These are phyloP conservation scores for Nanorana parkeri DNA, from an alignment of 2,113 vertebrate genomes.

Conservation along the genomic window DNA sequence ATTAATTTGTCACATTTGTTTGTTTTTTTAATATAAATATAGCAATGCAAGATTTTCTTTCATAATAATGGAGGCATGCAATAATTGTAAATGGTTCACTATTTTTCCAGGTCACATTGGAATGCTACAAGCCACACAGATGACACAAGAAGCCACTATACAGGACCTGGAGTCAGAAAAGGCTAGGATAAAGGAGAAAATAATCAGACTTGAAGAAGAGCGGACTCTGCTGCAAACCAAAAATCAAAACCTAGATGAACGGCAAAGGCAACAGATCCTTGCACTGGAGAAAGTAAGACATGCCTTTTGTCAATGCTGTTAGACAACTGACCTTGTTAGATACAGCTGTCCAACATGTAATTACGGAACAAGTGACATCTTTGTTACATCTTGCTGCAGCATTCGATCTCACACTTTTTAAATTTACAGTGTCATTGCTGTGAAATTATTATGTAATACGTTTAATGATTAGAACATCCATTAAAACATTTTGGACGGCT, in stretches of 20 bases:
- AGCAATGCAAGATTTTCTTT: no score
- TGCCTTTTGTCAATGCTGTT: constrained; percentile 2
- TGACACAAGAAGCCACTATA: constrained; percentile 97
- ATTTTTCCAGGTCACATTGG: constrained; percentile 88
- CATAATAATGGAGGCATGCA: no score
- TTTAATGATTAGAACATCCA: no score
- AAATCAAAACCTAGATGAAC: constrained; percentile 87
- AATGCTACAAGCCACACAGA: constrained; percentile 95
- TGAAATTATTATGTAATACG: no score
- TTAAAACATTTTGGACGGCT: no score
- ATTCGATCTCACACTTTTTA: not conserved
- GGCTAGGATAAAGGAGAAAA: constrained; percentile 88
- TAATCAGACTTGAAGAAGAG: constrained; percentile 91
- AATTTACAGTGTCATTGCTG: not conserved
- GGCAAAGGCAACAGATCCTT: constrained; percentile 90
- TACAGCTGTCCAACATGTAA: constrained; percentile 9
- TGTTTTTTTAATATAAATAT: no score
- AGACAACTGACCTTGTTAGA: not conserved
- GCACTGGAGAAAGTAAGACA: constrained; percentile 87
- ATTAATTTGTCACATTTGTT: no score
- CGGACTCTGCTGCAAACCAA: constrained; percentile 86
- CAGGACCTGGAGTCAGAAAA: constrained; percentile 97
- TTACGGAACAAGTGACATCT: not conserved
- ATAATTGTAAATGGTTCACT: not conserved
- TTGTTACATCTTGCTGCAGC: not conserved